Evolutionary conservation across 2,888 invertebrate species (phyloP).

Genomic region (Nycteola revayana): DNA sequence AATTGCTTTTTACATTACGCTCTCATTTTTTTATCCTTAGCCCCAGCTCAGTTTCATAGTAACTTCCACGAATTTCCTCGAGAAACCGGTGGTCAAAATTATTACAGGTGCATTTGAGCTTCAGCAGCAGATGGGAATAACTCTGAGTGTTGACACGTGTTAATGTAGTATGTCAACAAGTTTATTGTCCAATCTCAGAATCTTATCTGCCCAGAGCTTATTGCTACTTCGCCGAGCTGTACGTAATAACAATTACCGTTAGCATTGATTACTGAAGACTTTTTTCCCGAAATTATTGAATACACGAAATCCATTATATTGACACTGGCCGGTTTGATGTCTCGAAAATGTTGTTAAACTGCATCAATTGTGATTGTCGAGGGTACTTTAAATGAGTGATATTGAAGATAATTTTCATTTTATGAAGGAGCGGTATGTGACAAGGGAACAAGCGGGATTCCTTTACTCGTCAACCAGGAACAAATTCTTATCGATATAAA

Average conservation of each 20-base stretch:
- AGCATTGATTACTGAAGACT: constrained; percentile 36
- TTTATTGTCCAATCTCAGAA: constrained; percentile 13
- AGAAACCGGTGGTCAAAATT: too few relatives aligned
- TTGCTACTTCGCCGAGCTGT: neutral
- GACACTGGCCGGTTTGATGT: constrained; percentile 36
- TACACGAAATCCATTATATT: constrained; percentile 49
- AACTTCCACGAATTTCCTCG: too few relatives aligned
- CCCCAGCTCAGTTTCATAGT: too few relatives aligned
- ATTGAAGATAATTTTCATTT: constrained; percentile 65
- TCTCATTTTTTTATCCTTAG: too few relatives aligned
- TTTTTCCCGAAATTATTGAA: constrained; percentile 32
- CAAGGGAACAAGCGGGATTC: constrained; percentile 55
- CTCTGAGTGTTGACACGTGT: constrained; percentile 42
- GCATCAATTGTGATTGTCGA: constrained; percentile 50
- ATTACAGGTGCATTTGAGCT: constrained; percentile 28
- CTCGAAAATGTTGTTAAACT: constrained; percentile 42
- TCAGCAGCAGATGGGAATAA: constrained; percentile 39
- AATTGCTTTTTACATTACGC: too few relatives aligned
- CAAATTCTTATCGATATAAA: constrained; percentile 64
- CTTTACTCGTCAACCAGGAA: constrained; percentile 71
- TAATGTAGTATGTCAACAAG: constrained; percentile 31
- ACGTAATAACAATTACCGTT: constrained; percentile 40
- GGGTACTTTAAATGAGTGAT: constrained; percentile 60
- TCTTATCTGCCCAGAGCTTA: constrained; percentile 7
- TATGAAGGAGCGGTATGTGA: constrained; percentile 69